Evolutionary conservation across 2,888 invertebrate genomes (phyloP).

Genomic region (Timema podura): DNA sequence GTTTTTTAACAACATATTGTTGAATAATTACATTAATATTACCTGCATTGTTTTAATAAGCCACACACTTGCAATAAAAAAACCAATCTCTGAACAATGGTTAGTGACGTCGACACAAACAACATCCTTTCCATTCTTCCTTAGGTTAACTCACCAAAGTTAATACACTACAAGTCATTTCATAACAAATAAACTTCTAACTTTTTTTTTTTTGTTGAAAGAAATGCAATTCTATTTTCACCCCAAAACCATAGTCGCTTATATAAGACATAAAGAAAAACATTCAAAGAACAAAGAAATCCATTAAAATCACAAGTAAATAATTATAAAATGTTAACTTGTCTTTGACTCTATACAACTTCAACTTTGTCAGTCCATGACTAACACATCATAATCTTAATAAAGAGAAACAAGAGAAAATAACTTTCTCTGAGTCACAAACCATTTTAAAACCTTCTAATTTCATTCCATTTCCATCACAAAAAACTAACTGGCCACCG

Average conservation of each 20-base stretch:
- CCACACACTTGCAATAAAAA: slow-evolving; percentile 26
- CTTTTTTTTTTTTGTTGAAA: slow-evolving; percentile 16
- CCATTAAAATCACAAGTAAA: slow-evolving; percentile 21
- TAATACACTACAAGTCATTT: slow-evolving; percentile 25
- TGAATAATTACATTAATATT: slow-evolving; percentile 12
- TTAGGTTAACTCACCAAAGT: slow-evolving; percentile 21
- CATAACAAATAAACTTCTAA: slow-evolving; percentile 23
- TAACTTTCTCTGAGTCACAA: background rate
- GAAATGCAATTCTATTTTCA: slow-evolving; percentile 24
- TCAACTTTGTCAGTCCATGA: slow-evolving; percentile 11
- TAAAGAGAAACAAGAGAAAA: slow-evolving; percentile 3
- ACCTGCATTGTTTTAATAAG: slow-evolving; percentile 21
- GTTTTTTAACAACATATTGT: slow-evolving; percentile 15
- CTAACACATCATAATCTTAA: slow-evolving; percentile 7
- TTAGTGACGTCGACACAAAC: slow-evolving; percentile 23
- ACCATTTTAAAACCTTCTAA: slow-evolving; percentile 1
- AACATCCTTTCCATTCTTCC: slow-evolving; percentile 14
- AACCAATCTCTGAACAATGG: slow-evolving; percentile 27
- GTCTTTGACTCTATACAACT: slow-evolving; percentile 16
- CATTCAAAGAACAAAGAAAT: slow-evolving; percentile 24
- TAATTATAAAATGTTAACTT: slow-evolving; percentile 6
- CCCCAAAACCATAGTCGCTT: slow-evolving; percentile 28
- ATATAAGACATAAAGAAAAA: slow-evolving; percentile 24
- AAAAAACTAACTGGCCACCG: slow-evolving; percentile 13
- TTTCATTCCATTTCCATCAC: slow-evolving; percentile 5